These are phyloP conservation scores for Thamnophis elegans DNA, from an alignment of 2,797 vertebrate species.

Conservation along the genomic window DNA sequence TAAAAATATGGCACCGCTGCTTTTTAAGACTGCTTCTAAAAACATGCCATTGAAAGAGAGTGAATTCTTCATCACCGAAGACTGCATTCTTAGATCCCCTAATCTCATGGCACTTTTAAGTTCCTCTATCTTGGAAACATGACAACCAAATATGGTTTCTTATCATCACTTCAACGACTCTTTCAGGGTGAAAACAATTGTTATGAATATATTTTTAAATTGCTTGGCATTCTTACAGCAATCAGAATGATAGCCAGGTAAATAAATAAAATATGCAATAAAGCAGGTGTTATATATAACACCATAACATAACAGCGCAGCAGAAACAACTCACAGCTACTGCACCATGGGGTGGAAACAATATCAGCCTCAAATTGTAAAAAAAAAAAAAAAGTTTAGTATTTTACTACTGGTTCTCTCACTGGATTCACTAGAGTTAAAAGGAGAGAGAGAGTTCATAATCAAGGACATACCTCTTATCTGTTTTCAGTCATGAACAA, in stretches of 20 bases:
- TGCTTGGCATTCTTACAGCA: neutral
- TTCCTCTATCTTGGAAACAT: neutral
- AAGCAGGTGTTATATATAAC: neutral
- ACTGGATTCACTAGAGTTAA: neutral
- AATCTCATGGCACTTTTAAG: neutral
- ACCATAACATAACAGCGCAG: neutral
- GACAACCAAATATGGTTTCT: too few species aligned
- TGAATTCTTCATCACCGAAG: neutral
- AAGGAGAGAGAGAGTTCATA: too few species aligned
- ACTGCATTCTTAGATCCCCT: neutral
- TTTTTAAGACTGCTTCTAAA: neutral
- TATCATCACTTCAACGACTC: neutral
- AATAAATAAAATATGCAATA: neutral
- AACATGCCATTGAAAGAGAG: neutral
- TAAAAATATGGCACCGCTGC: neutral
- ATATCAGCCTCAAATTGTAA: neutral
- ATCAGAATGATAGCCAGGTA: neutral
- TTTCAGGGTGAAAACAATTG: neutral
- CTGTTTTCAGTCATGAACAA: neutral
- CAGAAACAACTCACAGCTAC: neutral
- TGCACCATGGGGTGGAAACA: neutral
- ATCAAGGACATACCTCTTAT: neutral
- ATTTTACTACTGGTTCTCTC: neutral
- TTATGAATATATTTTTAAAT: neutral
- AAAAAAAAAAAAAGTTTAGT: neutral